Evolutionary conservation across 2,888 invertebrate species (phyloP).

Genomic region (Nymphalis urticae): DNA sequence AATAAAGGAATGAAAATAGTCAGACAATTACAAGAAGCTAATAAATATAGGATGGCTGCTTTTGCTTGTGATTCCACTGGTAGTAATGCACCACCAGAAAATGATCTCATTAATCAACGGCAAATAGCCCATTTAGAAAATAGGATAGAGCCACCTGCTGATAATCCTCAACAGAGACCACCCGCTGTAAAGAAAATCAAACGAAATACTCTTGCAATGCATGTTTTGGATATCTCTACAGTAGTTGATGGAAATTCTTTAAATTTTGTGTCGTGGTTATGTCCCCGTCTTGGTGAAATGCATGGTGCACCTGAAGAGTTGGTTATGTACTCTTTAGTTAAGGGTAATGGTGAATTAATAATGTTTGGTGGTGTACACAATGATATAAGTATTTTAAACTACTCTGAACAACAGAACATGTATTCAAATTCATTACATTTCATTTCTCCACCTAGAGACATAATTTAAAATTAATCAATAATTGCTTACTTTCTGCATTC

Average conservation of each 20-base stretch:
- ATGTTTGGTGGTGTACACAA: conserved; percentile 98
- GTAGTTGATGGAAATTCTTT: conserved; percentile 83
- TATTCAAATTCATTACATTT: conserved; percentile 90
- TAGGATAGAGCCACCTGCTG: conserved; percentile 63
- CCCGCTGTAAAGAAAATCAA: conserved; percentile 82
- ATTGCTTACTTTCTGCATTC: conserved; percentile 38
- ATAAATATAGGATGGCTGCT: conserved; percentile 78
- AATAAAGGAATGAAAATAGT: conserved; percentile 76
- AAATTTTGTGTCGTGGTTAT: conserved; percentile 86
- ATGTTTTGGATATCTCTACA: conserved; percentile 91
- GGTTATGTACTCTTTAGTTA: conserved; percentile 93
- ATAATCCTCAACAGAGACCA: conserved; percentile 59
- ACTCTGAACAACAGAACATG: conserved; percentile 81
- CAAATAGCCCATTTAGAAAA: conserved; percentile 73
- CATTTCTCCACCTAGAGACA: conserved; percentile 86
- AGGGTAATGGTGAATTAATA: conserved; percentile 94
- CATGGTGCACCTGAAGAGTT: conserved; percentile 92
- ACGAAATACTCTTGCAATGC: conserved; percentile 89
- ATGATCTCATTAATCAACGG: conserved; percentile 76
- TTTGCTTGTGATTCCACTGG: conserved; percentile 72
- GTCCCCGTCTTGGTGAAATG: conserved; percentile 84
- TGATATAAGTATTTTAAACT: conserved; percentile 84
- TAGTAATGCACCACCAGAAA: conserved; percentile 63
- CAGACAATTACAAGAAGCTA: conserved; percentile 75
- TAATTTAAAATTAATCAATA: conserved; percentile 84